Evolutionary conservation across 2,113 vertebrate species (phyloP), one percentile per base, ranked within the genome.

Genomic region (Leuciscus idus): DNA sequence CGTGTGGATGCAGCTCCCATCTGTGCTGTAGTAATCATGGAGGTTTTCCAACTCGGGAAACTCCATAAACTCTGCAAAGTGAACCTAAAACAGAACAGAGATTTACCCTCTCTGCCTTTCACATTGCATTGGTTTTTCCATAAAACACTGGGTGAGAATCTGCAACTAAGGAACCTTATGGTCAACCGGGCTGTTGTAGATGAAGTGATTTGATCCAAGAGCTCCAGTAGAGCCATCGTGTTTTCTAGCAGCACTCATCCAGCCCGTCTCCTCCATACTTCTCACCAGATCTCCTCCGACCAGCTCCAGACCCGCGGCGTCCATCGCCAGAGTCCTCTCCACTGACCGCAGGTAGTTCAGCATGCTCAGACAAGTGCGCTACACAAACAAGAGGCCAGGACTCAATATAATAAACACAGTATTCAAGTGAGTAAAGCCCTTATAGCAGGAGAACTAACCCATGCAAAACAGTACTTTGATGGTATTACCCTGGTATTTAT

Each of bases 281-380:
- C 86, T 68, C 77, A 87, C 28, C 81, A 94, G 87, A 23, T 70
- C 89, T 6, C 90, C 89, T 1, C 90, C 85, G 84, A 91, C 88
- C 61, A 83, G 72, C 48, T 85, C 89, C 52, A 96, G 91, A 36
- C 94, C 91, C 0, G 92, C 83, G 1, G 92, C 89, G 61, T 93
- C 95, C 86, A 95, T 94, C 0, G 91, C 95, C 81, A 96, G 79
- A 1, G 91, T 96, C 89, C 93, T 90, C 86, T 96, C 94, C 62
- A 95, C 6, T 0, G 96, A 96, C 85, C 92, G 93, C 90, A 95
- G 95, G 88, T 93, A 96, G 91, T 94, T 96, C 68, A 96, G 90
- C 85, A 94, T 89, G 39, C 93, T 94, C 68, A 97, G 90, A 75
- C 92, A 94, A 61, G 85, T 46, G 19, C 30, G 17, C 94, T 96